These are phyloP conservation scores for Turdus rufiventris DNA, from an alignment of 2,113 vertebrate genomes.

Conservation along the genomic window DNA sequence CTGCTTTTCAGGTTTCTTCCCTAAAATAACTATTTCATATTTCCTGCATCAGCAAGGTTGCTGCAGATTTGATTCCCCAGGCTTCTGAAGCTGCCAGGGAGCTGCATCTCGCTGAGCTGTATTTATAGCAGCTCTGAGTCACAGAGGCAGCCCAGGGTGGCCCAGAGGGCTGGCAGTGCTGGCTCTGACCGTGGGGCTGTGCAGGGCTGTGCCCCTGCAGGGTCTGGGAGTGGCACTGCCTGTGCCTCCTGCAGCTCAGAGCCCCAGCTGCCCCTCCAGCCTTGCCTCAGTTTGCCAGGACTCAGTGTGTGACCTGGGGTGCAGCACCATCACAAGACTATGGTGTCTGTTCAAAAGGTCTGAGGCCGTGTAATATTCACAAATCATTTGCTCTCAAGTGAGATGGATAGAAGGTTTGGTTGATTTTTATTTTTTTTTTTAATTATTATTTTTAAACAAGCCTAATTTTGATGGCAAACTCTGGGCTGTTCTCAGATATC, in stretches of 20 bases:
- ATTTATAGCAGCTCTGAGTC: background rate
- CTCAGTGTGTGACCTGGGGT: background rate
- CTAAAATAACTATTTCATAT: background rate
- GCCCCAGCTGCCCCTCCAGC: background rate
- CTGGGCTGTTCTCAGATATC: background rate
- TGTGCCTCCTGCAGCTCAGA: background rate
- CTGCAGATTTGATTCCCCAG: background rate
- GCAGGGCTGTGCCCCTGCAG: background rate
- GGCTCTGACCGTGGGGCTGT: accelerated
- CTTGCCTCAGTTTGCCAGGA: background rate
- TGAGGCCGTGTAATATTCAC: background rate
- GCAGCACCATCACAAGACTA: background rate
- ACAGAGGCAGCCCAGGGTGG: background rate
- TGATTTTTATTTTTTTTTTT: background rate
- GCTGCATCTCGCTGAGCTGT: background rate
- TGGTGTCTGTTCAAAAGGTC: background rate
- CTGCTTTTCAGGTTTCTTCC: background rate
- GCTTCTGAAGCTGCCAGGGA: background rate
- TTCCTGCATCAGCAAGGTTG: background rate
- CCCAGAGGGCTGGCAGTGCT: background rate
- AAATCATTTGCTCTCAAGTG: background rate
- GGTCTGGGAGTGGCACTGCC: accelerated
- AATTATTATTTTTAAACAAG: background rate
- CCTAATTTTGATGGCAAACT: background rate
- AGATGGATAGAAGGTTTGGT: background rate